These are phyloP conservation scores for Melangyna quadrimaculata DNA, from an alignment of 2,888 invertebrate genomes.

Conservation along the genomic window DNA sequence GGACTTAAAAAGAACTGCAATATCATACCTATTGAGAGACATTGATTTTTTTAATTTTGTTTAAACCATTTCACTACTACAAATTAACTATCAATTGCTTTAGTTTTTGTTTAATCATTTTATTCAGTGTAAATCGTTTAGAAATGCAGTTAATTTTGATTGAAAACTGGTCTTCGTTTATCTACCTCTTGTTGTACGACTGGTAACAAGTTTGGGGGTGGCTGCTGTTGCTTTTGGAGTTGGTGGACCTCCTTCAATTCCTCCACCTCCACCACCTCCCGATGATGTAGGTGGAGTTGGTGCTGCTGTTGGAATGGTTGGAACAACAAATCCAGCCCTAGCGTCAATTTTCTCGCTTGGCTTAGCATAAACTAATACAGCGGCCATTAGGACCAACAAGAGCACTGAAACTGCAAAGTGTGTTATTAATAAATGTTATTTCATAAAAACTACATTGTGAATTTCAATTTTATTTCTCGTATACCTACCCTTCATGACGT, in stretches of 20 bases:
- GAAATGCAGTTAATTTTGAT: background rate
- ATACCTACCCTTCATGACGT: background rate
- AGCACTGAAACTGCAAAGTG: background rate
- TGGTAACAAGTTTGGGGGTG: background rate
- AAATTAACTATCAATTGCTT: too few relatives aligned
- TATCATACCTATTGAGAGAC: too few relatives aligned
- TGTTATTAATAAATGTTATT: background rate
- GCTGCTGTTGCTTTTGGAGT: background rate
- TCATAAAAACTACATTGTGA: background rate
- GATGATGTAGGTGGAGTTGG: constrained; percentile 18
- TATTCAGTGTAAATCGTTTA: background rate
- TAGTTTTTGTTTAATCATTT: too few relatives aligned
- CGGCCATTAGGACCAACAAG: background rate
- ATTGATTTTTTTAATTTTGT: too few relatives aligned
- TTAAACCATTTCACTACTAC: too few relatives aligned
- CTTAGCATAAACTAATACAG: constrained; percentile 5
- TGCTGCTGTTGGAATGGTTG: constrained; percentile 23
- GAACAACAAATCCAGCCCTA: background rate
- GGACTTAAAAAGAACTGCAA: too few relatives aligned
- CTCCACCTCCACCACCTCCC: background rate
- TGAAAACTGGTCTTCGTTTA: background rate
- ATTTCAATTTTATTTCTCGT: background rate
- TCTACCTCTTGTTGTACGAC: background rate
- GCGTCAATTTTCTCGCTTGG: background rate
- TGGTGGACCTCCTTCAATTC: constrained; percentile 15